Conservation (phyloP, 2,797 vertebrate species). For the Gallinago solitaria region DNA sequence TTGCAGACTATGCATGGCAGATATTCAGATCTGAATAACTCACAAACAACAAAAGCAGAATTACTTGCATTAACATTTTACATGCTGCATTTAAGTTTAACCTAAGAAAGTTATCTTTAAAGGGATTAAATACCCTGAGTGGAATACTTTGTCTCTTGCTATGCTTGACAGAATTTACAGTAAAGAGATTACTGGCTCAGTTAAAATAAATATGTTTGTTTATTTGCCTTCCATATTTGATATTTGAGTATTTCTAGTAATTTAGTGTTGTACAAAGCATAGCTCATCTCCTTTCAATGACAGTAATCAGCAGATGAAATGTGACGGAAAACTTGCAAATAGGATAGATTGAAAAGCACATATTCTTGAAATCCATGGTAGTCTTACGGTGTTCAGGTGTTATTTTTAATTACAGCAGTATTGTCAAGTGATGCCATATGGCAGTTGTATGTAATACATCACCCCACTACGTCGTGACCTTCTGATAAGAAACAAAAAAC, state of each 20-base stretch:
- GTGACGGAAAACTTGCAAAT: neutral
- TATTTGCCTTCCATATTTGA: neutral
- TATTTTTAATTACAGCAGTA: constrained; percentile 60
- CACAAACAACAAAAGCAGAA: neutral
- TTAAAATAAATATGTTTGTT: neutral
- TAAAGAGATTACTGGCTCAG: neutral
- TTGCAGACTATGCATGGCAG: neutral
- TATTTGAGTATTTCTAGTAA: neutral
- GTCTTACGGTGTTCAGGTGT: neutral
- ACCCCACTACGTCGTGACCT: constrained; percentile 16
- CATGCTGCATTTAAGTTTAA: neutral
- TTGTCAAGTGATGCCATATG: constrained; percentile 63
- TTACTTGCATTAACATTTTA: neutral
- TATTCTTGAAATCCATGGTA: neutral
- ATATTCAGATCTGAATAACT: neutral
- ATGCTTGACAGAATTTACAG: neutral
- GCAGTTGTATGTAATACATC: constrained; percentile 42
- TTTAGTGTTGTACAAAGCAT: neutral
- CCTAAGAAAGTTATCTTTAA: neutral
- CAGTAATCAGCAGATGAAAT: neutral
- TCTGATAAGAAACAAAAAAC: constrained; percentile 46
- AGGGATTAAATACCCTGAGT: neutral
- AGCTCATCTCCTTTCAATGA: neutral
- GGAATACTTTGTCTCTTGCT: neutral
- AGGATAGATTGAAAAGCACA: neutral